Evolutionary conservation across 2,797 vertebrate genomes (phyloP).

Genomic region (Geotria australis): DNA sequence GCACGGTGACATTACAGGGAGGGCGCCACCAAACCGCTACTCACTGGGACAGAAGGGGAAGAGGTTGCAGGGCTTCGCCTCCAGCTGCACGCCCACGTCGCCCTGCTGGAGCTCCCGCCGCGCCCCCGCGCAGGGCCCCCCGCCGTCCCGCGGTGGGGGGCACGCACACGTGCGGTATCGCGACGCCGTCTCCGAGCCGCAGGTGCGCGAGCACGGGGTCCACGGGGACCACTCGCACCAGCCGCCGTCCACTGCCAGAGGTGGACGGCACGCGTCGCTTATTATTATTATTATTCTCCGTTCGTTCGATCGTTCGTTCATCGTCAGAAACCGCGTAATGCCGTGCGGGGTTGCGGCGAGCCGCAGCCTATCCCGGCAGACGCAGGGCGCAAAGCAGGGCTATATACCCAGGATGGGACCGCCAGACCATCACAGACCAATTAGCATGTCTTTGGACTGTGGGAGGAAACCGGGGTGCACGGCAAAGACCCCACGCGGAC

Average conservation of each 20-base stretch:
- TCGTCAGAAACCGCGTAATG: too few species aligned
- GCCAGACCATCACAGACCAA: too few species aligned
- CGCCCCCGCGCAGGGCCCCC: constrained; percentile 13
- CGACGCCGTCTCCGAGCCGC: constrained; percentile 21
- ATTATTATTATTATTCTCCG: too few species aligned
- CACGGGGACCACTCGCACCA: constrained; percentile 1
- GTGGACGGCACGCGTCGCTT: background rate
- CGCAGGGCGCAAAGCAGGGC: too few species aligned
- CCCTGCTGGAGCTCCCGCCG: constrained; percentile 13
- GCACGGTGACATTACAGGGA: too few species aligned
- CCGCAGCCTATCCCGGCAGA: too few species aligned
- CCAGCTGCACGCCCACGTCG: constrained; percentile 19
- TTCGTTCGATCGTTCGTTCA: too few species aligned
- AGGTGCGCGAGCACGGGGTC: constrained; percentile 18
- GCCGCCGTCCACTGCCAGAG: background rate
- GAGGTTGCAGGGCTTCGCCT: constrained; percentile 23
- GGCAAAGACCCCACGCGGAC: too few species aligned
- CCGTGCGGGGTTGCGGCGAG: too few species aligned
- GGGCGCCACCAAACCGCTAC: background rate
- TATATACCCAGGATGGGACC: too few species aligned
- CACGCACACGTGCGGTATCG: constrained; percentile 40
- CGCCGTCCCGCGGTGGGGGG: constrained; percentile 21
- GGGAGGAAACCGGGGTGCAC: too few species aligned
- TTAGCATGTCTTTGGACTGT: too few species aligned
- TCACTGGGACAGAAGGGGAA: constrained; percentile 29